A percentile compares a stretch with the other conserved stretches of the same genome.
Conservation (phyloP, 1,140 invertebrate species). For the Apocrypta bakeri region DNA sequence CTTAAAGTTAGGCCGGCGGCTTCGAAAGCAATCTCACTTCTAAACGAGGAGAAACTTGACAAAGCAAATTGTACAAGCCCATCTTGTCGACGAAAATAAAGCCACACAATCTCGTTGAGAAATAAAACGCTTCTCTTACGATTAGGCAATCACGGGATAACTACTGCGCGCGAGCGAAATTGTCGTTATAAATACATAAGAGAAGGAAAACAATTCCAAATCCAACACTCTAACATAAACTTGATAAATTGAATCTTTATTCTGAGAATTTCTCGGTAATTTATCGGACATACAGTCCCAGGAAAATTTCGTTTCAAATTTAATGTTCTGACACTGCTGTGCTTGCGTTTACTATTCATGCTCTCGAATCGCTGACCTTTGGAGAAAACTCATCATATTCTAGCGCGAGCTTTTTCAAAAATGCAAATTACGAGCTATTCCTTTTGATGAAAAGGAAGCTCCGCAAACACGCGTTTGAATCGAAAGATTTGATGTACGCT, state of each 20-base stretch:
- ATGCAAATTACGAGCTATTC: neutral
- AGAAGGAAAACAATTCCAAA: neutral
- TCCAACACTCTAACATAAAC: neutral
- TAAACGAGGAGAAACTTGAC: too few relatives aligned
- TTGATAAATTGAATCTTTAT: neutral
- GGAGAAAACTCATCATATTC: neutral
- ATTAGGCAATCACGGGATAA: too few relatives aligned
- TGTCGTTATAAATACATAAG: neutral
- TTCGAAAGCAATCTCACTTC: too few relatives aligned
- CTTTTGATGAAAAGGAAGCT: conserved; percentile 18
- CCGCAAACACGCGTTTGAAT: neutral
- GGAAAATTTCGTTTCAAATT: neutral
- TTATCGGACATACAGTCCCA: neutral
- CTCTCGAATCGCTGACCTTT: neutral
- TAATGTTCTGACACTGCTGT: neutral
- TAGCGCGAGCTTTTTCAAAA: neutral
- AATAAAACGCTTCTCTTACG: too few relatives aligned
- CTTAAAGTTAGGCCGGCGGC: too few relatives aligned
- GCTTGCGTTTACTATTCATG: neutral
- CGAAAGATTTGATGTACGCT: neutral
- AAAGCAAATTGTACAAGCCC: too few relatives aligned
- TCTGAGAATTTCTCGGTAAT: neutral
- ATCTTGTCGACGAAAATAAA: too few relatives aligned
- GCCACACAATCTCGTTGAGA: too few relatives aligned
- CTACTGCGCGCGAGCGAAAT: too few relatives aligned